phyloP scores from a whole-genome alignment of 2,113 vertebrate species.

The Hiodon tergisus region DNA sequence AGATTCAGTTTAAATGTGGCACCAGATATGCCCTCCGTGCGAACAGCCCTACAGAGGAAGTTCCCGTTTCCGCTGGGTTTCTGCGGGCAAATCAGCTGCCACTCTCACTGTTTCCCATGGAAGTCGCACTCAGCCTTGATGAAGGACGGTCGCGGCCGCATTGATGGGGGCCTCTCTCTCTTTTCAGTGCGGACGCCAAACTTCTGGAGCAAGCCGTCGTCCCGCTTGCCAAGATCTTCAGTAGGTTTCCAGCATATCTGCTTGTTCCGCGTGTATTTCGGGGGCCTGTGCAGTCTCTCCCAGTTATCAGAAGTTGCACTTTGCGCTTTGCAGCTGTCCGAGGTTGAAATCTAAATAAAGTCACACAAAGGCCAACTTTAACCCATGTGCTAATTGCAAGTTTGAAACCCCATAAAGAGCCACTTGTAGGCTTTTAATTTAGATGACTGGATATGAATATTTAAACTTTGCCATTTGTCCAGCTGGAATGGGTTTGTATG shows the following conservation, averaged over 20 bases:
- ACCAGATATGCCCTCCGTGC: no score
- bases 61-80: not conserved
- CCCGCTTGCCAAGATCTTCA: conserved; percentile 82
- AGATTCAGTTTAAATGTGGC: no score
- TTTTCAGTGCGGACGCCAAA: conserved; percentile 78
- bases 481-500: not conserved
- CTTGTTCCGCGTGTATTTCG: not conserved
- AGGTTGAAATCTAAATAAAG: not conserved
- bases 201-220: conserved; percentile 86
- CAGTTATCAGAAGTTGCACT: not conserved
- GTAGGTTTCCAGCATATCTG: conserved; percentile 58
- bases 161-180: not conserved
- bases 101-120: not conserved
- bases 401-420: conserved; percentile 1
- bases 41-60: no score
- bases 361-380: not conserved
- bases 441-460: not conserved
- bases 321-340: not conserved
- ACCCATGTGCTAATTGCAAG: conserved; percentile 4
- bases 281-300: not conserved
- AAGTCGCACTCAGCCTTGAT: not conserved
- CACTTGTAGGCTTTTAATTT: not conserved
- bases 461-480: not conserved
- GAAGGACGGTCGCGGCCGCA: not conserved
- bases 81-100: not conserved